Percentiles rank a stretch among this genome's conserved stretches.
Conservation (phyloP, 2,888 invertebrate species). For the Megamerina dolium region DNA sequence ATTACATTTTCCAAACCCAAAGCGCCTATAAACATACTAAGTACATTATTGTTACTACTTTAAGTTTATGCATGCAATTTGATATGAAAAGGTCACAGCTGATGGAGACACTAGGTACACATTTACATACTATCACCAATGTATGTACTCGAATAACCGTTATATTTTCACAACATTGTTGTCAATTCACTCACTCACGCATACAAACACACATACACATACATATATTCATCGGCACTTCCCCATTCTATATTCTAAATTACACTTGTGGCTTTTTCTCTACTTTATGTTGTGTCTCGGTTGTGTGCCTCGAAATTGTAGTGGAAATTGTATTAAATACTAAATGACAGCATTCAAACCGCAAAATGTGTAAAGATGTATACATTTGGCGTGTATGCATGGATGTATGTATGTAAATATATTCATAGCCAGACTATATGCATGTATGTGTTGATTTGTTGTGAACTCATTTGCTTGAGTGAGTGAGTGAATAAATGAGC, state of each 20-base stretch:
- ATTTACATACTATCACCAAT: not conserved
- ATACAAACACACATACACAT: not conserved
- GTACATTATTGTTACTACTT: no score
- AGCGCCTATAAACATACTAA: conserved; percentile 1
- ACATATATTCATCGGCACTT: no score
- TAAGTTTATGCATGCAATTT: no score
- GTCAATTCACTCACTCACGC: not conserved
- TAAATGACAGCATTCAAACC: conserved; percentile 15
- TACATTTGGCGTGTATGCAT: not conserved
- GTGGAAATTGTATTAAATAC: conserved; percentile 11
- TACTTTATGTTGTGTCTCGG: no score
- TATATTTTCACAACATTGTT: not conserved
- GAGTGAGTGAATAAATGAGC: no score
- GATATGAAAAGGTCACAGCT: no score
- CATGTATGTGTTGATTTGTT: conserved; percentile 7
- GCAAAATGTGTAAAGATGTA: conserved; percentile 10
- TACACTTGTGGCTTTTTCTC: conserved; percentile 16
- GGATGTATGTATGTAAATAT: not conserved
- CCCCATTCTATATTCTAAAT: conserved; percentile 16
- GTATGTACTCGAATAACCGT: not conserved
- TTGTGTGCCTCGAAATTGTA: no score
- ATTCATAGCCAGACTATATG: not conserved
- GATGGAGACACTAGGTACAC: no score
- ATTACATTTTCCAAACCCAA: conserved; percentile 11
- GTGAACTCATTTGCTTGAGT: conserved; percentile 15